These are phyloP conservation scores for human (Homo sapiens) DNA, from an alignment of 2,113 vertebrate genomes.

Conservation along the genomic window DNA sequence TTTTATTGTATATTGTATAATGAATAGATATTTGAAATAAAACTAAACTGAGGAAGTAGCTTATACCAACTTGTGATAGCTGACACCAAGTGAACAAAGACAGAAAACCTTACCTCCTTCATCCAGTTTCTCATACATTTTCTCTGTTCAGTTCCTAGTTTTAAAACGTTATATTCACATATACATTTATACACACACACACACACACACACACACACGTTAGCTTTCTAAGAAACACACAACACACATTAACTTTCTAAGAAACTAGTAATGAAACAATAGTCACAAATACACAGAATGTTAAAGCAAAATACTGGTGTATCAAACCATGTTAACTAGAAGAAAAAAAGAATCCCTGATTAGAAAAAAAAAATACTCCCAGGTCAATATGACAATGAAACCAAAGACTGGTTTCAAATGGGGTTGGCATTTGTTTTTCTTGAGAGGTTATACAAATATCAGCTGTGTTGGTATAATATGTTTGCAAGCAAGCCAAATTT, in stretches of 20 bases:
- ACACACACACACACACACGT: neutral
- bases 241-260: neutral
- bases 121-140: neutral
- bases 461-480: constrained; percentile 64
- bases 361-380: neutral
- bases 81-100: neutral
- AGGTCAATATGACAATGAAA: constrained; percentile 1
- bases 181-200: neutral
- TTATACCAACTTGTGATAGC: neutral
- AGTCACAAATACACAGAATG: neutral
- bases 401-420: constrained; percentile 45
- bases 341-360: neutral
- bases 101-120: neutral
- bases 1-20: neutral
- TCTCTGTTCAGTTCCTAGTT: neutral
- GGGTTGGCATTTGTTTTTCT: constrained; percentile 5
- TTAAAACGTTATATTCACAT: neutral
- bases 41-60: neutral
- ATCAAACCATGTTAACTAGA: neutral
- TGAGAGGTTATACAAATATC: constrained; percentile 65
- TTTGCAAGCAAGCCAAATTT: constrained; percentile 70
- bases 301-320: neutral
- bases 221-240: neutral
- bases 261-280: neutral
- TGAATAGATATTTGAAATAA: neutral